Evolutionary conservation across 2,797 vertebrate species (phyloP).

Genomic region (Chaetodon trifasciatus): DNA sequence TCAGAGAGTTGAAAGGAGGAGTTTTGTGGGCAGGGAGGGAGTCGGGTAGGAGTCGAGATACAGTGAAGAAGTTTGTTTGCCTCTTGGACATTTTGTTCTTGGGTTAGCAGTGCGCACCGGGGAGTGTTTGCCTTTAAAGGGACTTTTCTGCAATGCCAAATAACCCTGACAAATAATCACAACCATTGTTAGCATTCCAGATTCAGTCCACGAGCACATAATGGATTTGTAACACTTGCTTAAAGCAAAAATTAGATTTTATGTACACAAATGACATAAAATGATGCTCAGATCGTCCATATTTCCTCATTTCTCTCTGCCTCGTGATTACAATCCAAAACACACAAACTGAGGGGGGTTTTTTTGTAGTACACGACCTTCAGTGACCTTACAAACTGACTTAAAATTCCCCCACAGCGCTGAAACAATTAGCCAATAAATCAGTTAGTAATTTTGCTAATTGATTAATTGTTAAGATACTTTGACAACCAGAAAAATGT

Average conservation of each 20-base stretch:
- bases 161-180: neutral
- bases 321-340: neutral
- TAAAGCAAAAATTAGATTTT: neutral
- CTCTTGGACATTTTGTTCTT: conserved; percentile 83
- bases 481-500: neutral
- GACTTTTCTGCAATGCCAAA: conserved; percentile 2
- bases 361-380: neutral
- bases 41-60: conserved; percentile 53
- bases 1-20: conserved; percentile 79
- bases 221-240: neutral
- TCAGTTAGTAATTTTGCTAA: neutral
- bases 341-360: neutral
- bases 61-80: conserved; percentile 75
- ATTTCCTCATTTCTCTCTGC: neutral
- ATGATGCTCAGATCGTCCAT: neutral
- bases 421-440: neutral
- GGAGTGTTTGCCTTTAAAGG: conserved; percentile 35
- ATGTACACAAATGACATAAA: neutral
- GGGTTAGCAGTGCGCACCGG: conserved; percentile 44
- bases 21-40: conserved; percentile 60
- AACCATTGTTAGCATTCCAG: neutral
- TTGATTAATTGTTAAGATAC: neutral
- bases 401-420: neutral
- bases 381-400: neutral
- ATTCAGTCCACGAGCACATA: neutral